Conservation (phyloP, 2,888 invertebrate species). For the Theristus sp. region DNA sequence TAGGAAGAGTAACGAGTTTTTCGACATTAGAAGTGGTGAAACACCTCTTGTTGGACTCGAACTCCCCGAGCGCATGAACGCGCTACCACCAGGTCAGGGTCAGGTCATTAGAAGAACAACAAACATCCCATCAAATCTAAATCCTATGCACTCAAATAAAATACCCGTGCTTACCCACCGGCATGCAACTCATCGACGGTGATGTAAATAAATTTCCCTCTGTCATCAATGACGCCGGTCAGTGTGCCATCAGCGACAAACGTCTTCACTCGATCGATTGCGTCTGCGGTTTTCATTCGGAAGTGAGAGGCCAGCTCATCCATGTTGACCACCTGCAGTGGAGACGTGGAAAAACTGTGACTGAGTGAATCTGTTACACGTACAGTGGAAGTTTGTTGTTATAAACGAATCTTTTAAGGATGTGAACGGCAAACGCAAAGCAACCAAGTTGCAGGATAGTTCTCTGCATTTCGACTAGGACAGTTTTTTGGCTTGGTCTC, state of each 20-base stretch:
- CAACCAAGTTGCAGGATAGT: no score
- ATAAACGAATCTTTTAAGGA: background rate
- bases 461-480: no score
- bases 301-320: slow-evolving; percentile 25
- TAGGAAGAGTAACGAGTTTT: no score
- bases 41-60: no score
- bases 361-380: background rate
- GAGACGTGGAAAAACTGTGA: background rate
- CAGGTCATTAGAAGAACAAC: no score
- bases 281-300: slow-evolving; percentile 28
- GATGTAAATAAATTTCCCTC: slow-evolving; percentile 96
- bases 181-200: slow-evolving; percentile 69
- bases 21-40: no score
- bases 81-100: no score
- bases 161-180: slow-evolving; percentile 10
- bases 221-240: slow-evolving; percentile 90
- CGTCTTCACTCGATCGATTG: slow-evolving; percentile 52
- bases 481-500: no score
- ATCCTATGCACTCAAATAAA: background rate
- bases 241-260: slow-evolving; percentile 60
- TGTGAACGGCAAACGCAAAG: background rate
- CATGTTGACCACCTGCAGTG: slow-evolving; percentile 22
- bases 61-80: no score
- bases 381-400: background rate
- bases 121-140: no score